Evolutionary conservation across 2,797 vertebrate species (phyloP).

Genomic region (Manis crassicaudata): DNA sequence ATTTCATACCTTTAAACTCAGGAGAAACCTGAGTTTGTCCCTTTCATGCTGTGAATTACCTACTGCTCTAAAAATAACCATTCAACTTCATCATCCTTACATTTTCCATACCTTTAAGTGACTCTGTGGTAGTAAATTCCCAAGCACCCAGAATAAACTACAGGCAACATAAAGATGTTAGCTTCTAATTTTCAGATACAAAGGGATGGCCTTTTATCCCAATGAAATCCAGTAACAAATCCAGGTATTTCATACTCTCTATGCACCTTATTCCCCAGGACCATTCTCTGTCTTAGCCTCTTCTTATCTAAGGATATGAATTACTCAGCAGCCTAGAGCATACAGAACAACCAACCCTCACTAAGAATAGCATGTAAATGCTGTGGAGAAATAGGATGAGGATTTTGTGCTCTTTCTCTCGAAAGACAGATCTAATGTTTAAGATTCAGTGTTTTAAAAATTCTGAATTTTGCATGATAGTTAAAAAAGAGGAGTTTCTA

Average conservation of each 20-base stretch:
- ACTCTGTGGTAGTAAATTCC: not conserved
- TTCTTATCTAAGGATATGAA: not conserved
- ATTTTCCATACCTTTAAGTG: not conserved
- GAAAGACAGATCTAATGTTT: not conserved
- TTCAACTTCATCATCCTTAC: not conserved
- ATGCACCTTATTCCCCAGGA: not conserved
- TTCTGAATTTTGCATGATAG: not conserved
- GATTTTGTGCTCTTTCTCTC: not conserved
- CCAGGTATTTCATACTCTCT: not conserved
- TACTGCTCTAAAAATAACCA: not conserved
- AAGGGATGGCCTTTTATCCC: not conserved
- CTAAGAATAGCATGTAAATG: not conserved
- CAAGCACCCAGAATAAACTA: not conserved
- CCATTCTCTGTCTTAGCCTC: not conserved
- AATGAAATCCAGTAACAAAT: conserved; percentile 19
- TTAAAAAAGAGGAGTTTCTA: conserved; percentile 2
- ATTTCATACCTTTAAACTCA: not conserved
- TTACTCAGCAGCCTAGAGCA: conserved; percentile 14
- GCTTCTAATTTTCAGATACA: not conserved
- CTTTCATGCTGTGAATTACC: not conserved
- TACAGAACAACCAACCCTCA: not conserved
- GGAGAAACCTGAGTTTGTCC: not conserved
- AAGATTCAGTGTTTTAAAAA: not conserved
- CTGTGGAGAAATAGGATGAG: not conserved
- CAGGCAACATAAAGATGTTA: not conserved